Percentiles rank a stretch among this genome's conserved stretches.
Conservation (phyloP, 2,888 invertebrate genomes). For the Dioctria linearis region DNA sequence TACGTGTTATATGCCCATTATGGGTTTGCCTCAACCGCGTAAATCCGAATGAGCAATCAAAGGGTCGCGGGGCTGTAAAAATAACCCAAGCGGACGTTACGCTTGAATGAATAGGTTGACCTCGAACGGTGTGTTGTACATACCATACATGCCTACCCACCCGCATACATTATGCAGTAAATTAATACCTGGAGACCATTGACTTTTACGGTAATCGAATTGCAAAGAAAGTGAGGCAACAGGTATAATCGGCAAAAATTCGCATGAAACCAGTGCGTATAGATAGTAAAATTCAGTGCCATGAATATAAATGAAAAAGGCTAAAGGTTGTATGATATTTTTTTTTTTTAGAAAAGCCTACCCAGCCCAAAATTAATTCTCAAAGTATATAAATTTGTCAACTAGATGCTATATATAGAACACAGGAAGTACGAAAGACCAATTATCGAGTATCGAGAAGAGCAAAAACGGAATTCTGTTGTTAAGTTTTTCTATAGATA, state of each 20-base stretch:
- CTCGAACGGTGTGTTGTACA: constrained; percentile 13
- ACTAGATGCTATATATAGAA: too few species aligned
- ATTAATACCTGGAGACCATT: constrained; percentile 41
- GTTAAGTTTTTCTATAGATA: too few species aligned
- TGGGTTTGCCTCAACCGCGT: constrained; percentile 3
- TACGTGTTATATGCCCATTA: constrained; percentile 25
- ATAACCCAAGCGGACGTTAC: constrained; percentile 39
- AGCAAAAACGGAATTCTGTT: too few species aligned
- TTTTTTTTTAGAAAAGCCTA: too few species aligned
- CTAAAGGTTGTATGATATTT: background rate
- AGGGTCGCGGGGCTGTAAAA: constrained; percentile 46
- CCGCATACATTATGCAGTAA: constrained; percentile 44
- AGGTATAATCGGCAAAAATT: constrained; percentile 10
- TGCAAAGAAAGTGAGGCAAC: constrained; percentile 19
- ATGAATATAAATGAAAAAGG: background rate
- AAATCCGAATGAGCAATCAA: constrained; percentile 45
- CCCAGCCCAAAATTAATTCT: too few species aligned
- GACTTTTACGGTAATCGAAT: constrained; percentile 40
- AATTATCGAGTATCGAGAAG: too few species aligned
- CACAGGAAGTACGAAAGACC: too few species aligned
- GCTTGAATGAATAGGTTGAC: constrained; percentile 37
- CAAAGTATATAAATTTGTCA: too few species aligned
- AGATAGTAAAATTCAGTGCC: background rate
- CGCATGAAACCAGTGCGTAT: background rate
- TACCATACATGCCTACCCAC: background rate